phyloP scores from a whole-genome alignment of 1,140 invertebrate genomes.

The Idris sp. region DNA sequence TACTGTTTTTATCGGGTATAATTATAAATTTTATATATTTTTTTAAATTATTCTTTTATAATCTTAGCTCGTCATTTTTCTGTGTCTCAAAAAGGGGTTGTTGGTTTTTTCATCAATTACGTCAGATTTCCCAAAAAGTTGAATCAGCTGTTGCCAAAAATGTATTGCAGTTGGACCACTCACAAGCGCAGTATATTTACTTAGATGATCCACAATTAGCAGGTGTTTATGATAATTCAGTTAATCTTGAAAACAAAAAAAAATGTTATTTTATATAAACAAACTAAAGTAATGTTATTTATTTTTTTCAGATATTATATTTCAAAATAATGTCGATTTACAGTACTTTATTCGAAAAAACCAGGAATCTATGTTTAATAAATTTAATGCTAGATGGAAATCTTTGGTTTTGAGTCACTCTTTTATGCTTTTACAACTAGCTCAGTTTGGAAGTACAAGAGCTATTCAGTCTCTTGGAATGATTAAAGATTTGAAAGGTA shows the following conservation, averaged over 20 bases:
- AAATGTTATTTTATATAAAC: conserved; percentile 1
- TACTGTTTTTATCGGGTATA: conserved; percentile 67
- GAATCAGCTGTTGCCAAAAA: conserved; percentile 67
- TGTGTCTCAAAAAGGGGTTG: conserved; percentile 65
- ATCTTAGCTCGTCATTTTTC: conserved; percentile 19
- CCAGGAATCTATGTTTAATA: conserved; percentile 58
- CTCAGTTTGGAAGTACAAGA: conserved; percentile 67
- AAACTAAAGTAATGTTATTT: conserved; percentile 7
- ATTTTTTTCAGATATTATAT: conserved; percentile 68
- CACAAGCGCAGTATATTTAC: conserved; percentile 75
- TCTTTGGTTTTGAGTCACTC: conserved; percentile 64
- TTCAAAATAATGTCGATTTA: conserved; percentile 62
- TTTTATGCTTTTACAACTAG: conserved; percentile 55
- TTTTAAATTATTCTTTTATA: not conserved
- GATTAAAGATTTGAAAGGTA: conserved; percentile 74
- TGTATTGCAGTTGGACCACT: conserved; percentile 70
- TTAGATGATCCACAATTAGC: conserved; percentile 74
- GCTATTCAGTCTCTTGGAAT: conserved; percentile 69
- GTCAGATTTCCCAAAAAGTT: conserved; percentile 67
- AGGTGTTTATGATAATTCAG: conserved; percentile 60
- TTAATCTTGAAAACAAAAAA: not conserved
- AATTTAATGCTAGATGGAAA: conserved; percentile 71
- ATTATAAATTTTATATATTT: too few relatives aligned
- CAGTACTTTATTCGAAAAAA: conserved; percentile 60
- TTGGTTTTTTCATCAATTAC: conserved; percentile 73